A percentile compares a stretch with the other conserved stretches of the same genome.
Evolutionary conservation across 2,113 vertebrate genomes (phyloP).

Genomic region (Rhea americana): DNA sequence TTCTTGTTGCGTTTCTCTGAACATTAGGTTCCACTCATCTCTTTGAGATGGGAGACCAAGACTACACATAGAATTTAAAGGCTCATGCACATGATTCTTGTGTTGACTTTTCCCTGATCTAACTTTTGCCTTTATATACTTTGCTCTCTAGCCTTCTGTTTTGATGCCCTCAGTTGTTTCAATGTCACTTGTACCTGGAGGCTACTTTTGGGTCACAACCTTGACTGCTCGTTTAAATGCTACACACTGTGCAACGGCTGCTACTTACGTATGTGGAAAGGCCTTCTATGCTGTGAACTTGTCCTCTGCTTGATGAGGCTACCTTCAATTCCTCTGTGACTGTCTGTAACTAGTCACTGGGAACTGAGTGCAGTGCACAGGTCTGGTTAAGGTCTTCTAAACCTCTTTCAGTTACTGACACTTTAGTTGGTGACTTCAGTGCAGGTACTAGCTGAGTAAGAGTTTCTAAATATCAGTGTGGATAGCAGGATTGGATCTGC

Average conservation of each 20-base stretch:
- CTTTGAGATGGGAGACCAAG: neutral
- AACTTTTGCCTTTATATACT: neutral
- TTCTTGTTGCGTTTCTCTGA: neutral
- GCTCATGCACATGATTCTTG: neutral
- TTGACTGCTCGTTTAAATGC: neutral
- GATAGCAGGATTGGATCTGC: fast-evolving
- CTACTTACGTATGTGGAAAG: neutral
- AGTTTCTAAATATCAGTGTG: neutral
- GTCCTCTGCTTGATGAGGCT: neutral
- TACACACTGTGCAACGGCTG: neutral
- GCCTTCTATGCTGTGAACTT: neutral
- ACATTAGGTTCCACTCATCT: neutral
- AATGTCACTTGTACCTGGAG: neutral
- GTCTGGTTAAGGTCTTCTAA: neutral
- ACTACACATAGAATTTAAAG: neutral
- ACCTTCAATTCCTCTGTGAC: neutral
- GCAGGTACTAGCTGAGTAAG: neutral
- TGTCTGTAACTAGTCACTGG: neutral
- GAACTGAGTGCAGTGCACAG: neutral
- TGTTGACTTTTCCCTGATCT: neutral
- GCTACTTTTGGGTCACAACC: neutral
- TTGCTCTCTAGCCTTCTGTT: neutral
- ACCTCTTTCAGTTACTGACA: neutral
- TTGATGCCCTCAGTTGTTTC: neutral
- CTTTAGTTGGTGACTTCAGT: neutral